Evolutionary conservation across 2,113 vertebrate genomes (phyloP).

Genomic region (Phocoena phocoena): DNA sequence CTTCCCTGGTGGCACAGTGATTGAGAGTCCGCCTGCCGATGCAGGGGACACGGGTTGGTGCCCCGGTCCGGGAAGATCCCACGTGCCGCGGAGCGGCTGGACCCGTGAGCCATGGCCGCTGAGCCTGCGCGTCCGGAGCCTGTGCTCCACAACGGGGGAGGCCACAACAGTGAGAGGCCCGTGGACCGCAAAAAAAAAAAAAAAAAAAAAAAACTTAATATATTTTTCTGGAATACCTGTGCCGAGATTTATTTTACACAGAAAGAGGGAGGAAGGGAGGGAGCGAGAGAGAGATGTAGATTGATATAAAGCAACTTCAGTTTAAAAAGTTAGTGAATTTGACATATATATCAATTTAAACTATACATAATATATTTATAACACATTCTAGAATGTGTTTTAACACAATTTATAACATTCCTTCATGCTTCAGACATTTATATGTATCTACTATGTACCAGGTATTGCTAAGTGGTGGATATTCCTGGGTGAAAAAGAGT

Average conservation of each 20-base stretch:
- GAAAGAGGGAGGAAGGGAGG: not conserved
- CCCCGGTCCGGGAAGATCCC: too few relatives aligned
- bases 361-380: not conserved
- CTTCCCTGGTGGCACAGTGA: too few relatives aligned
- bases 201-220: not conserved
- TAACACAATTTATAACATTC: constrained; percentile 38
- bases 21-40: too few relatives aligned
- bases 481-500: not conserved
- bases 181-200: too few relatives aligned
- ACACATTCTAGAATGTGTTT: not conserved
- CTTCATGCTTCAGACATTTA: constrained; percentile 15
- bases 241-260: not conserved
- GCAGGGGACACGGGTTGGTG: too few relatives aligned
- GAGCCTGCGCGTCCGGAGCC: too few relatives aligned
- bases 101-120: too few relatives aligned
- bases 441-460: not conserved
- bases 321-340: not conserved
- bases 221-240: not conserved
- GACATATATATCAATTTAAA: not conserved
- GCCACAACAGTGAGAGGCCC: too few relatives aligned
- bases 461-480: not conserved
- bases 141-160: too few relatives aligned
- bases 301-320: not conserved
- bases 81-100: too few relatives aligned
- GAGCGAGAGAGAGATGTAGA: not conserved